Evolutionary conservation across 1,140 invertebrate genomes (phyloP), one percentile per base, ranked within the genome.

Genomic region (Polypedilum vanderplanki): DNA sequence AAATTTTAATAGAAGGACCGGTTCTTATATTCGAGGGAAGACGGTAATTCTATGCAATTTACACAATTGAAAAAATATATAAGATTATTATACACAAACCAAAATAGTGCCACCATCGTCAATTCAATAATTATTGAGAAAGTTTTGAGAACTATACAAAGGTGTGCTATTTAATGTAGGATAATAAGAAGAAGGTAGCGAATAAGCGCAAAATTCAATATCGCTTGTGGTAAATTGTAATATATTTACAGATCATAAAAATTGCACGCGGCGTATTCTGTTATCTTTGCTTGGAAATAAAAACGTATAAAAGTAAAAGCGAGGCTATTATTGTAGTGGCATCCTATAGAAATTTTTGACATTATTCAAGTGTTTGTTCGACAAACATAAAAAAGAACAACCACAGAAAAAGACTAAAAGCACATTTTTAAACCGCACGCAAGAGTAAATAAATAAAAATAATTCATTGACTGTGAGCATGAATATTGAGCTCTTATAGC

Each of bases 341-440:
- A 57, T 57, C 15, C 15, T 57, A n/a, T 57, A n/a, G 15, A 57
- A 57, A 57, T 57, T 12, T 15, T 57, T 12, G 12, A 57, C n/a
- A 12, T 46, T 46, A 46, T 57, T 57, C n/a, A 57, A 57, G 46
- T 57, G 46, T 57, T 57, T 57, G 46, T n/a, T 57, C 15, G 46
- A 57, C 15, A 57, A 57, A 57, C 15, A 57, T 8, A 57, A 57
- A 57, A 15, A 57, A 46, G 10, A 15, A 1, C 24, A 46, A 46
- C 41, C 41, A 15, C 41, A 46, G 41, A 46, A 46, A 46, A 8
- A 46, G 41, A 10, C 9, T 15, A 46, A 46, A 46, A 46, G 9
- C 15, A 10, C 41, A 15, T 15, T 46, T 46, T 46, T 46, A 15
- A 46, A 10, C 41, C 15, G 9, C n/a, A n/a, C n/a, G n/a, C n/a